Evolutionary conservation across 2,113 vertebrate genomes (phyloP), one percentile per base, ranked within the genome.

Genomic region (Apaloderma vittatum): DNA sequence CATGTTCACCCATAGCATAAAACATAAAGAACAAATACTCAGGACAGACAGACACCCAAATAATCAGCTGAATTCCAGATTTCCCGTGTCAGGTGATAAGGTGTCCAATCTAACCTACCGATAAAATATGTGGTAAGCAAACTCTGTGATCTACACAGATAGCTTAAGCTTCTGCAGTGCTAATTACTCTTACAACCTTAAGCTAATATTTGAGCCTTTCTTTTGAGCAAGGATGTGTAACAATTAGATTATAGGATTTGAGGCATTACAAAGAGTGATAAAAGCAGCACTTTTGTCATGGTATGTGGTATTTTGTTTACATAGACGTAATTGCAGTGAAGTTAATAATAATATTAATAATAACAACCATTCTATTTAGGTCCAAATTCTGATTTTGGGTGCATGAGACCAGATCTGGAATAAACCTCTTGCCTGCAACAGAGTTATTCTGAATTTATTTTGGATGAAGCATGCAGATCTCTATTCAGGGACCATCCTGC

Each of bases 181-280:
- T 97, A 97, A 98, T 97, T 97, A 93, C 86, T 94, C 61, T 92
- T 95, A 96, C 97, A 95, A 96, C 65, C 72, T 82, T 94, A 97
- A 97, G 95, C 96, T 97, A 97, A 96, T 97, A 96, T 98, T 97
- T 94, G 95, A 97, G 93, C 74, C 54, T 81, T 88, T 97, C 93
- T 97, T 96, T 93, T 89, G 92, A 94, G 91, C 88, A 94, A 94
- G 67, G 82, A 92, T 93, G 96, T 97, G 85, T 95, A 97, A 98
- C 95, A 97, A 97, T 98, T 96, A 97, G 97, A 97, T 97, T 96
- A 97, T 93, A 97, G 95, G 96, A 96, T 97, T 96, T 96, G 67
- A 57, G 93, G 86, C 72, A 87, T 96, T 94, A 96, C 79, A 92
- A 90, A 96, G 73, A 76, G 48, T 92, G 92, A 92, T 84, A 94